Percentiles rank a stretch among this genome's conserved stretches.
Conservation (phyloP, 2,888 invertebrate genomes). For the Omphaloscelis lunosa region DNA sequence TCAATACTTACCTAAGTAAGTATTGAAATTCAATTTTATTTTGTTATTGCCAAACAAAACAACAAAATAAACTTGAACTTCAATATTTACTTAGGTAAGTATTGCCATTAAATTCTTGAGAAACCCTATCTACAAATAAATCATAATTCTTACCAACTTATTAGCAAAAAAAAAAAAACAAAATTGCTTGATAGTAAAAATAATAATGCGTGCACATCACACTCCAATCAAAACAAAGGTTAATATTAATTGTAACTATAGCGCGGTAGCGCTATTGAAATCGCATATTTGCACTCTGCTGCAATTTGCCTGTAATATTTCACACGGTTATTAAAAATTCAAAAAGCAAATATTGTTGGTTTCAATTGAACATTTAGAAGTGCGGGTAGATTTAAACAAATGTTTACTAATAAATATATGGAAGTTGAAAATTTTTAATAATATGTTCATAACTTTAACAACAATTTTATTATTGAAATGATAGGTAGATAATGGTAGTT, state of each 20-base stretch:
- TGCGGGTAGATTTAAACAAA: background rate
- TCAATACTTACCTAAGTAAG: too few relatives aligned
- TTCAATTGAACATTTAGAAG: conserved; percentile 28
- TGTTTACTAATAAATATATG: too few relatives aligned
- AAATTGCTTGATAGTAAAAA: background rate
- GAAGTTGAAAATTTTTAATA: too few relatives aligned
- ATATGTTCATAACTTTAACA: too few relatives aligned
- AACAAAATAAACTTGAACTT: too few relatives aligned
- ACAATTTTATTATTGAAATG: too few relatives aligned
- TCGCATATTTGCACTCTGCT: conserved; percentile 17
- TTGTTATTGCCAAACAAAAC: too few relatives aligned
- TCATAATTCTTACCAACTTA: background rate
- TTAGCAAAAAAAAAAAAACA: background rate
- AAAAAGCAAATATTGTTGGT: conserved; percentile 34
- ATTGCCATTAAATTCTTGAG: background rate
- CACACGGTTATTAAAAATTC: conserved; percentile 47
- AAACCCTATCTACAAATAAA: background rate
- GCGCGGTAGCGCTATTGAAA: conserved; percentile 13
- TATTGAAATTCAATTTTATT: too few relatives aligned
- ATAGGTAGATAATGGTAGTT: too few relatives aligned
- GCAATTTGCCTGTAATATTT: conserved; percentile 30
- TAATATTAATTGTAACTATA: conserved; percentile 9
- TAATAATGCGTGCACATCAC: background rate
- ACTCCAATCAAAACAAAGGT: conserved; percentile 4
- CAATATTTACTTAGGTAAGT: too few relatives aligned